A percentile compares a stretch with the other conserved stretches of the same genome.
Evolutionary conservation across 1,140 invertebrate genomes (phyloP).

Genomic region (Heliconius congener): DNA sequence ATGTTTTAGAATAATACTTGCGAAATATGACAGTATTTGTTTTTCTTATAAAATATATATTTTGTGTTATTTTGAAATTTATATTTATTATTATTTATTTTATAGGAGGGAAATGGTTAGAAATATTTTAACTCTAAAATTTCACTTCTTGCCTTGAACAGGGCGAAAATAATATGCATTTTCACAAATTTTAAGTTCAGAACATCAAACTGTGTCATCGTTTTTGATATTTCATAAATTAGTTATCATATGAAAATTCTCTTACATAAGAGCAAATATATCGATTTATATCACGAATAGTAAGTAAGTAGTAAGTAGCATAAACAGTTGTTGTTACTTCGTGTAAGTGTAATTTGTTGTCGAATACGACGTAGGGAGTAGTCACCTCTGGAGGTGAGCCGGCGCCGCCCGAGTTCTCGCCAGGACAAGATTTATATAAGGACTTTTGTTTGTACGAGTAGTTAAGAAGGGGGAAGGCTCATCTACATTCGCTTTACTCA

Average conservation of each 20-base stretch:
- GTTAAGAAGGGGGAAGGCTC: conserved; percentile 76
- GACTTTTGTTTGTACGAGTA: conserved; percentile 81
- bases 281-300: conserved; percentile 16
- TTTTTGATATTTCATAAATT: not conserved
- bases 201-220: not conserved
- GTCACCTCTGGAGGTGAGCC: conserved; percentile 65
- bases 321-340: conserved; percentile 20
- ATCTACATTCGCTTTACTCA: conserved; percentile 79
- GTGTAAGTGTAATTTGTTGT: conserved; percentile 41
- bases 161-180: not conserved
- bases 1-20: not conserved
- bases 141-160: too few species aligned
- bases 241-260: not conserved
- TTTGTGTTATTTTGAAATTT: not conserved
- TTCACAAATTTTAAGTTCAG: not conserved
- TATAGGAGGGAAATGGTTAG: not conserved
- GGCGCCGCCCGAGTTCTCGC: conserved; percentile 69
- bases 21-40: not conserved
- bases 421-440: conserved; percentile 82
- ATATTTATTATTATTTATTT: not conserved
- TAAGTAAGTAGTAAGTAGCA: conserved; percentile 11
- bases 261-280: conserved; percentile 10
- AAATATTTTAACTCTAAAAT: too few species aligned
- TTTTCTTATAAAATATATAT: not conserved
- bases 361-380: conserved; percentile 61